Percentiles rank a stretch among this genome's conserved stretches.
These are phyloP conservation scores for Eumerus sabulonum DNA, from an alignment of 2,888 invertebrate species.

Conservation along the genomic window DNA sequence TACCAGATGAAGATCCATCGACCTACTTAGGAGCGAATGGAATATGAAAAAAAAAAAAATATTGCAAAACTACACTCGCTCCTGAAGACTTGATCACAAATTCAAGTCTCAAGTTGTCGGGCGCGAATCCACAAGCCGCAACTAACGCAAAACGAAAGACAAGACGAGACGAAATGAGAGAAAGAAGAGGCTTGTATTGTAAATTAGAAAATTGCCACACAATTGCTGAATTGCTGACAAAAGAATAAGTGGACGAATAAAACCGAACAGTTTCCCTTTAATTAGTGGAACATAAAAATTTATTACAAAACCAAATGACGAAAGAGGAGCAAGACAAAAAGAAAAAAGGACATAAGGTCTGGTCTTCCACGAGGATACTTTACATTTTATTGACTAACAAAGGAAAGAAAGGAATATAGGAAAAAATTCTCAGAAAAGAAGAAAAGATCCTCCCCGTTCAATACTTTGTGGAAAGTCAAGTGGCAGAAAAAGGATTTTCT, in stretches of 20 bases:
- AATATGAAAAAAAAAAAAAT: too few relatives aligned
- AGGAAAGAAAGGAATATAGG: background rate
- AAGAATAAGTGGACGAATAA: conserved; percentile 42
- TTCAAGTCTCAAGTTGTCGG: too few relatives aligned
- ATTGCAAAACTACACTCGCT: too few relatives aligned
- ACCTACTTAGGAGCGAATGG: too few relatives aligned
- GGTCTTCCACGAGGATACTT: background rate
- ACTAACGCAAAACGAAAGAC: too few relatives aligned
- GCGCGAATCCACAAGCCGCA: too few relatives aligned
- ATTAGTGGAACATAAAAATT: conserved; percentile 5
- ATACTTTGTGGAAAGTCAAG: conserved; percentile 3
- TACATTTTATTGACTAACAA: conserved; percentile 1
- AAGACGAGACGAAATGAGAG: too few relatives aligned
- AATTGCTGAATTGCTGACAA: conserved; percentile 23
- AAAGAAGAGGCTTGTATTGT: conserved; percentile 30
- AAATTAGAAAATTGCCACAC: conserved; percentile 44
- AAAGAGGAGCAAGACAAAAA: background rate
- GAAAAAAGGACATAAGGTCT: background rate
- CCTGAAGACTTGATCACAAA: too few relatives aligned
- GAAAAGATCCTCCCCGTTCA: conserved; percentile 1
- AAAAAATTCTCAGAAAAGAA: background rate
- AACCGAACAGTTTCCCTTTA: background rate
- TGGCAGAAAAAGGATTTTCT: background rate
- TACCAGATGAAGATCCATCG: too few relatives aligned
- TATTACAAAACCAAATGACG: background rate